phyloP scores from a whole-genome alignment of 1,140 invertebrate species.

The Sycophila sp. region DNA sequence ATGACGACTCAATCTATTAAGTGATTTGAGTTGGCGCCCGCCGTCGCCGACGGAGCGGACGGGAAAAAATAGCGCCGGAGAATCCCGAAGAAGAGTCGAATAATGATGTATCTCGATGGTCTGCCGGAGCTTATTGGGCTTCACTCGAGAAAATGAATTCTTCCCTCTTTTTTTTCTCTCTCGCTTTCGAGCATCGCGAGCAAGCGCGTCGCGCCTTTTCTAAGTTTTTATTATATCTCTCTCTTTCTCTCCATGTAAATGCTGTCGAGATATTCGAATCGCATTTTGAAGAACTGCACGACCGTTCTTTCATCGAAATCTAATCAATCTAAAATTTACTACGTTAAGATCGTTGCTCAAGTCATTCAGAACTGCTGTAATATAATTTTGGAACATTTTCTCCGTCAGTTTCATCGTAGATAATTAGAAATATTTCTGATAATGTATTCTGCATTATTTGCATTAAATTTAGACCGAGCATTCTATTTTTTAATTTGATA shows the following conservation, averaged over 20 bases:
- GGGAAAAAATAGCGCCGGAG: slow-evolving; percentile 19
- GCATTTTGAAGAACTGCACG: not conserved
- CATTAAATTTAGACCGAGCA: too few species aligned
- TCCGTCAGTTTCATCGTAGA: too few species aligned
- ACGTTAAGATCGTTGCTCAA: too few species aligned
- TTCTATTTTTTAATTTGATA: too few species aligned
- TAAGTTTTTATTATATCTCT: slow-evolving; percentile 30
- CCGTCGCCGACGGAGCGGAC: not conserved
- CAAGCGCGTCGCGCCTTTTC: slow-evolving; percentile 41
- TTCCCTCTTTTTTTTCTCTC: slow-evolving; percentile 3
- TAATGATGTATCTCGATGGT: slow-evolving; percentile 28
- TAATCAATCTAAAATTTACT: too few species aligned
- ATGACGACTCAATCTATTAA: slow-evolving; percentile 36
- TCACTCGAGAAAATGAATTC: slow-evolving; percentile 45
- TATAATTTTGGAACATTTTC: too few species aligned
- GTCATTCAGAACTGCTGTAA: too few species aligned
- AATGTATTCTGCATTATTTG: too few species aligned
- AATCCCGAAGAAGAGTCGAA: slow-evolving; percentile 29
- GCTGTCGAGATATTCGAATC: not conserved
- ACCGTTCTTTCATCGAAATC: too few species aligned
- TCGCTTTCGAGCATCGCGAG: not conserved
- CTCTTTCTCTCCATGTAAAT: not conserved
- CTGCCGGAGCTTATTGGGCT: not conserved
- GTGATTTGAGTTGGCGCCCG: slow-evolving; percentile 33
- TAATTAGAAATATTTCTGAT: too few species aligned